A percentile compares a stretch with the other conserved stretches of the same genome.
phyloP scores from a whole-genome alignment of 2,797 vertebrate species.

The Delichon dasypus region DNA sequence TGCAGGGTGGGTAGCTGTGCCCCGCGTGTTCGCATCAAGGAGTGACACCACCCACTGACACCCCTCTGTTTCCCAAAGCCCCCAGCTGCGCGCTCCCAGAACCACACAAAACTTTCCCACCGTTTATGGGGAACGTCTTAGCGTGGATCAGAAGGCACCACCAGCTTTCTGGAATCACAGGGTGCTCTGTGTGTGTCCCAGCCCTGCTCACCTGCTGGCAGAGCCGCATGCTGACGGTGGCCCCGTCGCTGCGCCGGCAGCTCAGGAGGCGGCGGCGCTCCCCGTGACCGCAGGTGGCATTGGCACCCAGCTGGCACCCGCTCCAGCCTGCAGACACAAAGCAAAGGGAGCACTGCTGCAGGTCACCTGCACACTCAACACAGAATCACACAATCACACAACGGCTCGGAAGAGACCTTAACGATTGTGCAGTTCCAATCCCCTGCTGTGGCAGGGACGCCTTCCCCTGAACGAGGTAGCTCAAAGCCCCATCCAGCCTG shows the following conservation, averaged over 20 bases:
- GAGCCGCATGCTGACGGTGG: slow-evolving; percentile 73
- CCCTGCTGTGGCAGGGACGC: fast-evolving
- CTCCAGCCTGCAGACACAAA: slow-evolving; percentile 87
- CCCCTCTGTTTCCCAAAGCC: neutral
- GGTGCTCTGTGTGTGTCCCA: fast-evolving
- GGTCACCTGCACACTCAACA: neutral
- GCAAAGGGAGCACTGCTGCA: neutral
- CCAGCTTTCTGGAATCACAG: too few relatives aligned
- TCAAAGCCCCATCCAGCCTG: neutral
- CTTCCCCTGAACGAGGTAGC: neutral
- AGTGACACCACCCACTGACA: neutral
- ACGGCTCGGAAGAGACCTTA: too few relatives aligned
- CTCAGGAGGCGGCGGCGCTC: slow-evolving; percentile 83
- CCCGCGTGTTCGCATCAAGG: fast-evolving
- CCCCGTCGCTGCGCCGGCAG: slow-evolving; percentile 88
- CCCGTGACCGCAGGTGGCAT: slow-evolving; percentile 87
- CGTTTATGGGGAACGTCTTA: fast-evolving
- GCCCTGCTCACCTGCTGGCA: slow-evolving; percentile 84
- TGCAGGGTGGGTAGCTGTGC: neutral
- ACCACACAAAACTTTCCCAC: neutral
- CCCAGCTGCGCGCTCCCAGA: fast-evolving
- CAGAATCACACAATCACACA: neutral
- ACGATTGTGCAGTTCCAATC: fast-evolving
- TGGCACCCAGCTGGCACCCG: slow-evolving; percentile 88
- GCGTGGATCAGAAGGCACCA: fast-evolving